Evolutionary conservation across 1,140 invertebrate genomes (phyloP).

Genomic region (Drosophila bocqueti): DNA sequence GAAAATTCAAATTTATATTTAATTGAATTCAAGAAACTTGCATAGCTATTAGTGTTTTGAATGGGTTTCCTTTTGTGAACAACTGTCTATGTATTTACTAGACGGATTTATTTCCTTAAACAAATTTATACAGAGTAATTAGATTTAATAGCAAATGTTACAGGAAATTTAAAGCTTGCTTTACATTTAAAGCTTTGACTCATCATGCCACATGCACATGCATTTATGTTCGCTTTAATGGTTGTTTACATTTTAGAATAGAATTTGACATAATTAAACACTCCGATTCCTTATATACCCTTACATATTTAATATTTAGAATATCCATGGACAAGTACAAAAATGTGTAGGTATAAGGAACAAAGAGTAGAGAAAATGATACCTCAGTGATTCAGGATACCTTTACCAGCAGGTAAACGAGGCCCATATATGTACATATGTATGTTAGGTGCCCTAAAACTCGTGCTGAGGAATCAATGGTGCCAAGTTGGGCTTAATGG

Average conservation of each 20-base stretch:
- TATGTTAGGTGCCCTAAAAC: not conserved
- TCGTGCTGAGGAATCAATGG: not conserved
- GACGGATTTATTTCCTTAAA: not conserved
- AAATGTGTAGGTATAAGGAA: too few species aligned
- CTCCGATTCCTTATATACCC: not conserved
- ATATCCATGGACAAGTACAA: not conserved
- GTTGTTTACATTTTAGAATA: not conserved
- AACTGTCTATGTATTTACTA: not conserved
- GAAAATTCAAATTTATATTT: not conserved
- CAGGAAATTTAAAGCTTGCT: not conserved
- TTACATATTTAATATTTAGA: not conserved
- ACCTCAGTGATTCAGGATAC: not conserved
- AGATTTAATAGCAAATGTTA: not conserved
- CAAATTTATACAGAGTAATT: not conserved
- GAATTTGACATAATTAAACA: not conserved
- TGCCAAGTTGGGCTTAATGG: slow-evolving; percentile 19
- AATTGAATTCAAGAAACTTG: not conserved
- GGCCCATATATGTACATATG: not conserved
- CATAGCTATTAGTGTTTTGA: not conserved
- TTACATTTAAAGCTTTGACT: not conserved
- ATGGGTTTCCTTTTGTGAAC: not conserved
- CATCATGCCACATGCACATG: not conserved
- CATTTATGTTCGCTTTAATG: not conserved
- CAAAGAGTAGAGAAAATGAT: not conserved
- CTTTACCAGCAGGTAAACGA: not conserved